These are phyloP conservation scores for Epinotia nisella DNA, from an alignment of 2,888 invertebrate species.

Conservation along the genomic window DNA sequence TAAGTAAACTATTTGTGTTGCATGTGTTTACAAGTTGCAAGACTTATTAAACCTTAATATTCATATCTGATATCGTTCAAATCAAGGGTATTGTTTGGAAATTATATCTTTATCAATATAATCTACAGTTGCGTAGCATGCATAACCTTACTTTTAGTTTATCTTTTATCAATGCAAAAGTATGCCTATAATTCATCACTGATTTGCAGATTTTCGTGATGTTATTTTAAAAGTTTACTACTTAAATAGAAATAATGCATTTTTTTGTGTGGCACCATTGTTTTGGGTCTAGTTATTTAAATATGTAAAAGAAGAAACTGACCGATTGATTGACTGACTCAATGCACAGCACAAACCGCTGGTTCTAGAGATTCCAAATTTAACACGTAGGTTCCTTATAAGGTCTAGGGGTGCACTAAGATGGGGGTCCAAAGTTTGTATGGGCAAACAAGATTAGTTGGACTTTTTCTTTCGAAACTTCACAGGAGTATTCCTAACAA, in stretches of 20 bases:
- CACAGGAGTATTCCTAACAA: too few species aligned
- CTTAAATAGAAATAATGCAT: background rate
- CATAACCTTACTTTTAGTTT: conserved; percentile 36
- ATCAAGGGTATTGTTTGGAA: background rate
- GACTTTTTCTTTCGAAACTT: too few species aligned
- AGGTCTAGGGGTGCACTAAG: too few species aligned
- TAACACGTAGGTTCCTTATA: too few species aligned
- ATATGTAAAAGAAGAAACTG: too few species aligned
- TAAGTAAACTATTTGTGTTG: background rate
- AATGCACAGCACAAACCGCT: too few species aligned
- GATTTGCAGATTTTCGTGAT: background rate
- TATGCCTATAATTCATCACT: background rate
- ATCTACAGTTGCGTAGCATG: conserved; percentile 2
- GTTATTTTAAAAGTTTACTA: background rate
- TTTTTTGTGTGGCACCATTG: background rate
- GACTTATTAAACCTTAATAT: background rate
- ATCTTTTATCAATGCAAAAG: conserved; percentile 19
- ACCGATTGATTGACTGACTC: too few species aligned
- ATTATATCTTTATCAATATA: conserved; percentile 6
- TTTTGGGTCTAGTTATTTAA: background rate
- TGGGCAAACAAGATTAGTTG: too few species aligned
- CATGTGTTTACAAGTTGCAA: conserved; percentile 2
- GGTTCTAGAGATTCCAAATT: too few species aligned
- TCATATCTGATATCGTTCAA: background rate
- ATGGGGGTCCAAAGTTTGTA: too few species aligned